phyloP scores from a whole-genome alignment of 2,888 invertebrate species.

The Melipona beecheii region DNA sequence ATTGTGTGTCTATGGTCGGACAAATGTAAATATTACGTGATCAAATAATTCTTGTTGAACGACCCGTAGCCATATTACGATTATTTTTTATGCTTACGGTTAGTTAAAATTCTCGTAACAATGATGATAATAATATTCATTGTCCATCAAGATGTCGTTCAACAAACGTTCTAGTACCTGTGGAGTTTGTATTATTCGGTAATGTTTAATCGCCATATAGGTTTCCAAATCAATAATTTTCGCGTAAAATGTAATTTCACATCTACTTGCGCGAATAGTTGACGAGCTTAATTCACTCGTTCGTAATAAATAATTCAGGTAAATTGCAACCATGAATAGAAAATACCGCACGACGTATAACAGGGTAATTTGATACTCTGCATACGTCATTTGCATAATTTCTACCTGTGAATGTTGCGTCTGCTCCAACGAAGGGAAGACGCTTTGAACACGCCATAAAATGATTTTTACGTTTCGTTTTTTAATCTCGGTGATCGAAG shows the following conservation, averaged over 20 bases:
- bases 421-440: background rate
- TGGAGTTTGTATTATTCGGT: background rate
- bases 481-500: background rate
- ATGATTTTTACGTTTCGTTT: background rate
- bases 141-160: background rate
- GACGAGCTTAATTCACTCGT: background rate
- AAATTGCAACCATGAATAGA: background rate
- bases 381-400: background rate
- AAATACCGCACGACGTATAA: background rate
- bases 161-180: background rate
- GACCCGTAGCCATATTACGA: too few relatives aligned
- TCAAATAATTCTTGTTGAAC: too few relatives aligned
- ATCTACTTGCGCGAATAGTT: background rate
- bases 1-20: too few relatives aligned
- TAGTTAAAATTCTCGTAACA: too few relatives aligned
- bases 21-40: too few relatives aligned
- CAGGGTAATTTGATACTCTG: background rate
- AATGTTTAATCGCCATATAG: background rate
- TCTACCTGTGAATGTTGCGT: background rate
- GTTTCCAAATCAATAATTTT: background rate
- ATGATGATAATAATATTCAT: background rate
- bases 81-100: too few relatives aligned
- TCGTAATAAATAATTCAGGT: background rate
- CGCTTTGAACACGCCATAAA: background rate
- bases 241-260: background rate